Base-by-base conservation (phyloP, 2,797 vertebrate genomes). In the Cheirogaleus major region DNA sequence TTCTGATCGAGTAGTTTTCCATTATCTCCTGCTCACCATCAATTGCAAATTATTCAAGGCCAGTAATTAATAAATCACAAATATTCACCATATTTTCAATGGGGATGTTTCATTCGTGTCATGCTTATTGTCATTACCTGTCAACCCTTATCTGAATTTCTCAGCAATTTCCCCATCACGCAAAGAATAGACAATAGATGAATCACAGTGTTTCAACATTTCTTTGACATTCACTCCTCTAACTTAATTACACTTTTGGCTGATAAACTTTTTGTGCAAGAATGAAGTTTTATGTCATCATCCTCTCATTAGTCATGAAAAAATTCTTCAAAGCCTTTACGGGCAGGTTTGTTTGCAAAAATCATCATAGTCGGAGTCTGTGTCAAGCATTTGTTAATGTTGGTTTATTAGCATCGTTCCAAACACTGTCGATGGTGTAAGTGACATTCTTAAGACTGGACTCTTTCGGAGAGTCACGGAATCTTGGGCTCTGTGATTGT, bases 181-280 rank as follows among this genome's bases (percentile, higher is more conserved):
- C 59, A 61, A 30, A 38, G 41, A 86, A 63, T 17, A n/a, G 23
- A 30, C 41, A 38, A 25, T 7, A 38, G 32, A 52, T 72, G 84
- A 75, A 52, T 52, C 83, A 55, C 2, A 0, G 32, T 11, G 3
- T 32, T 25, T 23, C 35, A 30, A 48, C 38, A 2, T 57, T 18
- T 48, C 41, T 32, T 52, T 38, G 61, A 6, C 11, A 43, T 32
- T 3, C 27, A 9, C 10, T 59, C 72, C 13, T 17, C 52, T 41
- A 13, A 55, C 23, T 50, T 52, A 59, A 32, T 38, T 23, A 4
- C 9, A 17, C 43, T 45, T 59, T 55, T 0, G 30, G 20, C 43
- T 82, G 43, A 81, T 83, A 41, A 59, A n/a, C 1, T 5, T 89
- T 87, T 82, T 70, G 35, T 73, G 59, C 32, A 69, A 72, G 81